These are phyloP conservation scores for Gambusia yucatana DNA, from an alignment of 2,797 vertebrate species.

Conservation along the genomic window DNA sequence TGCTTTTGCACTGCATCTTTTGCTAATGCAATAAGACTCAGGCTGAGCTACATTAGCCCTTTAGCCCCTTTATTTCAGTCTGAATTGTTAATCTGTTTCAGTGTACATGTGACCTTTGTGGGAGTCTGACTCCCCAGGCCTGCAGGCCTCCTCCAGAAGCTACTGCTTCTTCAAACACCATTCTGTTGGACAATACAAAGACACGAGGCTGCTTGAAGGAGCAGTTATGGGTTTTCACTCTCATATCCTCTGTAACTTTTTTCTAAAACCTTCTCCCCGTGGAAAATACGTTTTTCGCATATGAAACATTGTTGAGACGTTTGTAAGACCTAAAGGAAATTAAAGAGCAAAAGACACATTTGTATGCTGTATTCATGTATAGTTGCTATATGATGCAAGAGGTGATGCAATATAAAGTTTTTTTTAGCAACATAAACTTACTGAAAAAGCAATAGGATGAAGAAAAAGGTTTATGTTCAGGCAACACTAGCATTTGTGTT, in stretches of 20 bases:
- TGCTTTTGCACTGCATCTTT: slow-evolving; percentile 60
- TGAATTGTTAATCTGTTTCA: slow-evolving; percentile 80
- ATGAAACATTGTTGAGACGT: background rate
- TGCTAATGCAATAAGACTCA: slow-evolving; percentile 78
- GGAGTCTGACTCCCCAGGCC: slow-evolving; percentile 70
- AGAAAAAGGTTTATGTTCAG: background rate
- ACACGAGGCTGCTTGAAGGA: slow-evolving; percentile 45
- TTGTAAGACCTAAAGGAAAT: slow-evolving; percentile 7
- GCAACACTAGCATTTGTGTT: background rate
- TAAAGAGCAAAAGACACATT: background rate
- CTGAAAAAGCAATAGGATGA: background rate
- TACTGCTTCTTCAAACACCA: slow-evolving; percentile 58
- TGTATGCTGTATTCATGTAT: background rate
- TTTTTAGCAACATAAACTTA: background rate
- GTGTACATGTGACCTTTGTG: slow-evolving; percentile 79
- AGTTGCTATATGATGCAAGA: background rate
- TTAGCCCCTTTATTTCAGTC: slow-evolving; percentile 78
- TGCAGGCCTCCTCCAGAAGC: slow-evolving; percentile 71
- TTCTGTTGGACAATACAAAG: slow-evolving; percentile 55
- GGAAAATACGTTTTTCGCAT: slow-evolving; percentile 7
- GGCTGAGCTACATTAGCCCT: slow-evolving; percentile 70
- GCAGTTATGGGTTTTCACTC: slow-evolving; percentile 27
- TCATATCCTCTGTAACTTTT: slow-evolving; percentile 19
- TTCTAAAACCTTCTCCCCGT: slow-evolving; percentile 2
- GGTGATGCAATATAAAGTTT: background rate